Base-by-base conservation (phyloP, 2,113 vertebrate genomes). In the Tauraco erythrolophus region DNA sequence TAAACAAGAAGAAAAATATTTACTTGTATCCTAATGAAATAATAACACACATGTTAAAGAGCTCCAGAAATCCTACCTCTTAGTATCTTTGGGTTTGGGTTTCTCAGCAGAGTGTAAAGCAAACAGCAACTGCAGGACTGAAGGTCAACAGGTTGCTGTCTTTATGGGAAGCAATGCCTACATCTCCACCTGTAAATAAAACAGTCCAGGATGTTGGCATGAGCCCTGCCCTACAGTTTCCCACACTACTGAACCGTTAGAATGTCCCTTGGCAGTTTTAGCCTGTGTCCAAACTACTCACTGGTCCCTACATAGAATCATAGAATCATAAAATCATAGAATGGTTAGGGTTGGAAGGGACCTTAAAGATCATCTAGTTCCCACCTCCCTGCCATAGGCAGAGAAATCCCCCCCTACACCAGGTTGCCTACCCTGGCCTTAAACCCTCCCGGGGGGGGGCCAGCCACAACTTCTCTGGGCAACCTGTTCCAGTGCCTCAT, bases 261-360 rank as follows among this genome's bases (percentile, higher is more conserved):
- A 25, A 56, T 14, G 33, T 7, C 10, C 7, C 14, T 60, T 13
- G 17, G 3, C 51, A 66, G 17, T 37, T 93, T 65, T 74, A 17
- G 11, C 11, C 19, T 30, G 1, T 30, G 14, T 21, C 7, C 21
- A 37, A 14, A 70, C 17, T 21, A 23, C 6, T 51, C 17, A 45
- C 37, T 0, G 0, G 7, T 46, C 41, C 33, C 19, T 66, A 19
- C 7, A 4, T 19, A n/a, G n/a, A n/a, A n/a, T n/a, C n/a, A n/a
- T n/a, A n/a, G n/a, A n/a, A n/a, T n/a, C n/a, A n/a, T n/a, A n/a
- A n/a, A n/a, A n/a, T n/a, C n/a, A n/a, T n/a, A n/a, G n/a, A n/a
- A n/a, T n/a, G n/a, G n/a, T n/a, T n/a, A n/a, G n/a, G n/a, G n/a
- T n/a, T n/a, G n/a, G n/a, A n/a, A n/a, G n/a, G n/a, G n/a, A n/a